Evolutionary conservation across 2,797 vertebrate genomes (phyloP).

Genomic region (Mastacembelus armatus): DNA sequence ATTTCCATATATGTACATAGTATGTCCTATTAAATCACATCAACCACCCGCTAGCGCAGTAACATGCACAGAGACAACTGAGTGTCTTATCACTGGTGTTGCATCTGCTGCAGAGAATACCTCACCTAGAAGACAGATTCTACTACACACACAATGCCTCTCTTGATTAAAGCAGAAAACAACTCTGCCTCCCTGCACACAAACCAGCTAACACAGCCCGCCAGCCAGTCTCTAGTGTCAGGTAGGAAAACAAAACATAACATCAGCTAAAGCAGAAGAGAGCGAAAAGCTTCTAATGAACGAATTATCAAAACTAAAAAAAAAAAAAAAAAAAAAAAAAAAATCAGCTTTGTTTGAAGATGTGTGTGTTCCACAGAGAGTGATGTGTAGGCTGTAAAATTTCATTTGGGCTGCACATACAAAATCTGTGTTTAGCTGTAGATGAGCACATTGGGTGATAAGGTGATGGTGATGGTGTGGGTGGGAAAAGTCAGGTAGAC

Average conservation of each 20-base stretch:
- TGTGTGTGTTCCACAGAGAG: background rate
- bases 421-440: slow-evolving; percentile 22
- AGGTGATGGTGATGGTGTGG: slow-evolving; percentile 23
- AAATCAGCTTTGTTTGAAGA: slow-evolving; percentile 3
- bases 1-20: background rate
- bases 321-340: slow-evolving; percentile 8
- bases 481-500: slow-evolving; percentile 26
- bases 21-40: slow-evolving; percentile 2
- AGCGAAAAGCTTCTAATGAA: background rate
- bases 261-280: slow-evolving; percentile 4
- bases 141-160: background rate
- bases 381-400: slow-evolving; percentile 23
- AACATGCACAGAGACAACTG: slow-evolving; percentile 2
- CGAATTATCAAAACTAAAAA: background rate
- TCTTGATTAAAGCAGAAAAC: slow-evolving; percentile 39
- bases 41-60: background rate
- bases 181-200: slow-evolving; percentile 11
- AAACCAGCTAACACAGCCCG: slow-evolving; percentile 13
- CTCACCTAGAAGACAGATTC: slow-evolving; percentile 11
- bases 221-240: slow-evolving; percentile 25
- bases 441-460: slow-evolving; percentile 14
- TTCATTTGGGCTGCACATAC: slow-evolving; percentile 15
- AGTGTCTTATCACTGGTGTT: slow-evolving; percentile 1
- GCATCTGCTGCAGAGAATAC: slow-evolving; percentile 7
- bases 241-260: slow-evolving; percentile 11